phyloP scores from a whole-genome alignment of 2,113 vertebrate species.

The Nibea albiflora region DNA sequence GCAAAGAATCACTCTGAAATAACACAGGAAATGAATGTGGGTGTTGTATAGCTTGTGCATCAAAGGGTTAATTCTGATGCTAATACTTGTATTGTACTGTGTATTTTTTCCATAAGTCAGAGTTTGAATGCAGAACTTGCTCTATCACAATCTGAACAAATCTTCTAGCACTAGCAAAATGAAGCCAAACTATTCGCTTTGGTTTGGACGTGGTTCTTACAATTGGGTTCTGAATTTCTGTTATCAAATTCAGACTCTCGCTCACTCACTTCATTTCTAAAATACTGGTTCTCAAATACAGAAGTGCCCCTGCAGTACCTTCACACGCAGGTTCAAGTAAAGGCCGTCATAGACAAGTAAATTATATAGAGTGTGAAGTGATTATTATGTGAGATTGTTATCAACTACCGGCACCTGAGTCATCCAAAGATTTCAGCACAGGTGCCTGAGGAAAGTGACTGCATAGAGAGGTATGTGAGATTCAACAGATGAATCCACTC shows the following conservation, averaged over 20 bases:
- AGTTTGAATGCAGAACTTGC: not conserved
- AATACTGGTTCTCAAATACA: not conserved
- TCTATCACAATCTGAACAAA: not conserved
- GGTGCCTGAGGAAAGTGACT: conserved; percentile 39
- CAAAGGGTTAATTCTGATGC: no score
- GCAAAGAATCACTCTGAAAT: no score
- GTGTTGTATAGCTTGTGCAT: no score
- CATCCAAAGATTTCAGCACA: conserved; percentile 1
- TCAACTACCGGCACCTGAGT: conserved; percentile 11
- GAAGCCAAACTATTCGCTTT: not conserved
- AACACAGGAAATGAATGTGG: no score
- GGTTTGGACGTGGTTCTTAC: not conserved
- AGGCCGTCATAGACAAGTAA: not conserved
- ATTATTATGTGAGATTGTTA: conserved; percentile 7
- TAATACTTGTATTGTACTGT: no score
- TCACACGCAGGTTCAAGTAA: not conserved
- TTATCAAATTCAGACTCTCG: not conserved
- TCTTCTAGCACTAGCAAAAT: not conserved
- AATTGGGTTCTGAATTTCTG: not conserved
- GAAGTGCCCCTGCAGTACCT: not conserved
- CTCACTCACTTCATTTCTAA: not conserved
- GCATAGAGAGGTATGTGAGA: conserved; percentile 25
- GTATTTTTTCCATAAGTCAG: no score
- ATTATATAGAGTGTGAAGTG: not conserved
- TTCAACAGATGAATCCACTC: not conserved